phyloP scores from a whole-genome alignment of 2,797 vertebrate species.

The Bradypus variegatus region DNA sequence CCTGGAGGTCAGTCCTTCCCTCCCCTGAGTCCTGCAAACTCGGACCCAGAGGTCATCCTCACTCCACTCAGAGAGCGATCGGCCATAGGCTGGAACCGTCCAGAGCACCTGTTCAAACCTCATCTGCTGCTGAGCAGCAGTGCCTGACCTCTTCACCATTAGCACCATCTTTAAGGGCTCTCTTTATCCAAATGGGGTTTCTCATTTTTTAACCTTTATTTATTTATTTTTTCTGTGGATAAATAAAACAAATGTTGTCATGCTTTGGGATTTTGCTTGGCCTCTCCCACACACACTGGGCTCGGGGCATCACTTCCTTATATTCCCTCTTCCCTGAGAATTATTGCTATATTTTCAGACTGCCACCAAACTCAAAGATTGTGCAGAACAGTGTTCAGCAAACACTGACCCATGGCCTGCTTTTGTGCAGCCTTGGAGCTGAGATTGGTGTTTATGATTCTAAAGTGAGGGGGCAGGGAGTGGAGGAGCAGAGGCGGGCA shows the following conservation, averaged over 20 bases:
- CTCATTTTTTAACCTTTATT: not conserved
- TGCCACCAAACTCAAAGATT: not conserved
- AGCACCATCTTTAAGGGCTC: not conserved
- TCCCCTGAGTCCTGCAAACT: not conserved
- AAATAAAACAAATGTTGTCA: not conserved
- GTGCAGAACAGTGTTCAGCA: not conserved
- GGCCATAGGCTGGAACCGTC: no score
- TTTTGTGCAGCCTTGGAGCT: not conserved
- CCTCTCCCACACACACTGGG: not conserved
- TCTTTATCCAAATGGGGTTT: not conserved
- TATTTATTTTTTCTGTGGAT: not conserved
- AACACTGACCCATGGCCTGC: not conserved
- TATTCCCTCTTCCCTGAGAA: not conserved
- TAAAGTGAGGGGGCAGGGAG: not conserved
- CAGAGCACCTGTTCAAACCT: not conserved
- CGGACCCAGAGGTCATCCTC: not conserved
- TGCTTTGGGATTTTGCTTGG: not conserved
- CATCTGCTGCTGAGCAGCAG: not conserved
- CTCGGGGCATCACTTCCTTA: not conserved
- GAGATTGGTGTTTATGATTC: not conserved
- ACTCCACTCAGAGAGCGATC: no score
- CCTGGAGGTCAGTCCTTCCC: not conserved
- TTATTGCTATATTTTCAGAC: not conserved
- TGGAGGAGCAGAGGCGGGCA: fast-evolving
- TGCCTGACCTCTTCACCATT: not conserved